Evolutionary conservation across 2,888 invertebrate genomes (phyloP), one percentile per base, ranked within the genome.

Genomic region (Allacma fusca): DNA sequence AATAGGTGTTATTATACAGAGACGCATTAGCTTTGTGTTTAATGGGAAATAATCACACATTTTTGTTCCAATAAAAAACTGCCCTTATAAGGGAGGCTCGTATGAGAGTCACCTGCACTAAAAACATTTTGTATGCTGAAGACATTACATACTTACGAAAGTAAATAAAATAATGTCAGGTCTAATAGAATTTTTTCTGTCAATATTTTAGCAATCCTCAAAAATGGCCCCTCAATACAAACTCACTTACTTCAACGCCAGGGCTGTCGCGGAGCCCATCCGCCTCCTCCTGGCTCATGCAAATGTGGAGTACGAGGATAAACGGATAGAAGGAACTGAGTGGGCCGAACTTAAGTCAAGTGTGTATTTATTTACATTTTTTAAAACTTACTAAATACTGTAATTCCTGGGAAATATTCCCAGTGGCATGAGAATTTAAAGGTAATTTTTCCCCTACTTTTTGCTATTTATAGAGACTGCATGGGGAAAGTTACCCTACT

Each of bases 231-330:
- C 64, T 13, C 73, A 73, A 59, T 73, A 73, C 29, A 73, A 73
- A 28, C 26, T 73, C n/a, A 65, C 74, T n/a, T 74, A 74, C 26
- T 74, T 74, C 74, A 74, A 74, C 65, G 23, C 40, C 43, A 7
- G 28, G 24, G 74, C 74, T 9, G 26, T 34, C 13, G 74, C 74
- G 7, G 74, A 74, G 43, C 65, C 74, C 21, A 65, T 40, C 5
- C 34, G 74, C 5, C 74, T 74, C 21, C 65, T 74, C 2, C 23
- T 74, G 9, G 65, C 74, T n/a, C 74, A 74, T 43, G 74, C 74
- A 13, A 40, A 40, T 21, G 44, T 74, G 7, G 65, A 74, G 7
- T 74, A 43, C 26, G 74, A 74, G n/a, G 74, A 74, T 34, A 34
- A 23, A 19, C 64, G 74, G 23, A 24, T 74, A 40, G 74, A 74